Evolutionary conservation across 2,797 vertebrate genomes (phyloP), one percentile per base, ranked within the genome.

Genomic region (Liparis tanakae): DNA sequence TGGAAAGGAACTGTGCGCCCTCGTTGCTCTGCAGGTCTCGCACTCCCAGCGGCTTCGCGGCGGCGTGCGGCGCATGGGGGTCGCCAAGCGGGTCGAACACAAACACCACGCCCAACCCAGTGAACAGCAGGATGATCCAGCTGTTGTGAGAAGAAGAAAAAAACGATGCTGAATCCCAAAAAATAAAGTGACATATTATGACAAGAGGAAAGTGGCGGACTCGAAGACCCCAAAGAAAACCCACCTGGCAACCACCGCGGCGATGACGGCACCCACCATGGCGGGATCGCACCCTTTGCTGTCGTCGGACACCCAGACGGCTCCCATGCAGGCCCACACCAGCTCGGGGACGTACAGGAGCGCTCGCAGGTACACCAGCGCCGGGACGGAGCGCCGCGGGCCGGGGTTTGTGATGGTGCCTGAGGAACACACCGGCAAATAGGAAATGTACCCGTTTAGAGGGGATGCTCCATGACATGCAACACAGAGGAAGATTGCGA

Each of bases 391-490:
- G 82, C 98, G 97, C 55, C 98, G 95, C 0, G 96, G 96, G 1
- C 97, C 96, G 0, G 96, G 94, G 86, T 98, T 99, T 36, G 96
- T 96, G 55, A 99, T 99, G 9, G 97, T 98, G 73, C 98, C 98
- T 99, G 74, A 50, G 1, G 33, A 44, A 37, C 39, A 70, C 12
- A 33, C 4, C 10, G 67, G 1, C n/a, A 20, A 30, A 20, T 4
- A 9, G 4, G 20, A 10, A 68, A 10, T 70, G 39, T 2, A 12
- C 5, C 6, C n/a, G 25, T 34, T 33, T 30, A 13, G 60, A 34
- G 6, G 6, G 3, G 13, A 12, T 33, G 4, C 10, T 53, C 50
- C 2, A 51, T 22, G 2, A 17, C n/a, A 33, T 46, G 55, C 20
- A 30, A 14, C 30, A 6, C 33, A 6, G 25, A 20, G 1, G 18